Percentiles rank a stretch among this genome's conserved stretches.
Conservation (phyloP, 2,113 vertebrate genomes). For the Malurus elegans region DNA sequence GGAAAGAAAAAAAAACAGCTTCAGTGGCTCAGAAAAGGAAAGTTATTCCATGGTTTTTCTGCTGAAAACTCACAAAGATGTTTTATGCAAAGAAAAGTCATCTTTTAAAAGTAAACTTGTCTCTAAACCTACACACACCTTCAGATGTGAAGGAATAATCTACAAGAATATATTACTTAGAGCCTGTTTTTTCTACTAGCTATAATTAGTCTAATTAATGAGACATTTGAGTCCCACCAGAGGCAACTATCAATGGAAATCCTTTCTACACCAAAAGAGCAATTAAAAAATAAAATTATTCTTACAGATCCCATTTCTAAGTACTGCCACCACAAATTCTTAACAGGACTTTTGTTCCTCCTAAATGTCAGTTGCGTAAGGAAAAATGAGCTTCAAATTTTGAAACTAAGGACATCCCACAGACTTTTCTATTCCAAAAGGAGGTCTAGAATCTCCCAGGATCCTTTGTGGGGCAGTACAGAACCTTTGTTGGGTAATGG, state of each 20-base stretch:
- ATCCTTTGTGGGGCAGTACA: background rate
- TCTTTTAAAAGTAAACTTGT: background rate
- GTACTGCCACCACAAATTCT: background rate
- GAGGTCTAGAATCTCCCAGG: background rate
- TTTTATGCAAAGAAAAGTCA: background rate
- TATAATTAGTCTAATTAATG: background rate
- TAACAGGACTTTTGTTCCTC: background rate
- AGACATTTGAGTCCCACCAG: background rate
- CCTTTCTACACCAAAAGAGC: background rate
- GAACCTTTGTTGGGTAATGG: background rate
- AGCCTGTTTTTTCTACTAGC: background rate
- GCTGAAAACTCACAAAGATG: background rate
- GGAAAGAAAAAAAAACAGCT: background rate
- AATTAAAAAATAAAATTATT: background rate
- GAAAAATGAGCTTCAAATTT: background rate
- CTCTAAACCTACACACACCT: background rate
- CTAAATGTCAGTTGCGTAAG: background rate
- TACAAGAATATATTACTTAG: background rate
- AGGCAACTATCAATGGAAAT: background rate
- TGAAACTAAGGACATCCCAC: background rate
- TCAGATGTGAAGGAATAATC: background rate
- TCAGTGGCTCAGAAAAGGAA: background rate
- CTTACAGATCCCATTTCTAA: background rate
- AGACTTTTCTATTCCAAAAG: background rate
- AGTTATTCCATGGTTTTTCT: background rate